Percentiles rank a stretch among this genome's conserved stretches.
These are phyloP conservation scores for Lepilemur ruficaudatus DNA, from an alignment of 2,797 vertebrate species.

Conservation along the genomic window DNA sequence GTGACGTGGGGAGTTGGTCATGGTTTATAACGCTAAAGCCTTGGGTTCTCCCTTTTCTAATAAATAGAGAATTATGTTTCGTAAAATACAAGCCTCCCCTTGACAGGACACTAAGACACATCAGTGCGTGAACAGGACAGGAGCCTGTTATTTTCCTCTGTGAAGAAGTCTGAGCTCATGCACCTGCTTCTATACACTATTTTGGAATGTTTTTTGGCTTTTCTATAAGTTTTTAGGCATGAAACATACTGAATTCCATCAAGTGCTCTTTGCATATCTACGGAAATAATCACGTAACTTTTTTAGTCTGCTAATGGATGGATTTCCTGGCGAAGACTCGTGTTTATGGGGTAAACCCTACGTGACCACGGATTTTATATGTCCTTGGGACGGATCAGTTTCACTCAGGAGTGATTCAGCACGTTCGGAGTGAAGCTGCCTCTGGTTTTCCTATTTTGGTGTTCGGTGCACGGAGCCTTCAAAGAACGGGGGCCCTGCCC, in stretches of 20 bases:
- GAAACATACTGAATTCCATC: neutral
- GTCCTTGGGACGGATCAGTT: neutral
- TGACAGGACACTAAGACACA: neutral
- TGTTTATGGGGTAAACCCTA: neutral
- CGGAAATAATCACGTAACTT: neutral
- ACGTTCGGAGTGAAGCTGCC: neutral
- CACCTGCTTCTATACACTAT: neutral
- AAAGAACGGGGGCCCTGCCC: neutral
- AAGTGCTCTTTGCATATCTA: neutral
- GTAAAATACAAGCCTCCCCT: neutral
- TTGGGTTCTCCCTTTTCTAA: neutral
- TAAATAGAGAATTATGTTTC: neutral
- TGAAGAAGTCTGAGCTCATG: rapidly evolving
- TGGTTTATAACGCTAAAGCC: neutral
- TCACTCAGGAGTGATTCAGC: neutral
- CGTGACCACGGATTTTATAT: neutral
- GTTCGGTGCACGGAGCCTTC: neutral
- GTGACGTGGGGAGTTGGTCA: neutral
- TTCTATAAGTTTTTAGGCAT: neutral
- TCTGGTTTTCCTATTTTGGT: neutral
- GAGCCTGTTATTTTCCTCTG: neutral
- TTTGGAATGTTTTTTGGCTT: neutral
- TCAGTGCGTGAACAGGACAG: neutral
- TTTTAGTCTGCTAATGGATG: neutral
- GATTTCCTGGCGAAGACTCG: neutral